Base-by-base conservation (phyloP, 92 coral and sea anemone species). In the Heteractis magnifica region DNA sequence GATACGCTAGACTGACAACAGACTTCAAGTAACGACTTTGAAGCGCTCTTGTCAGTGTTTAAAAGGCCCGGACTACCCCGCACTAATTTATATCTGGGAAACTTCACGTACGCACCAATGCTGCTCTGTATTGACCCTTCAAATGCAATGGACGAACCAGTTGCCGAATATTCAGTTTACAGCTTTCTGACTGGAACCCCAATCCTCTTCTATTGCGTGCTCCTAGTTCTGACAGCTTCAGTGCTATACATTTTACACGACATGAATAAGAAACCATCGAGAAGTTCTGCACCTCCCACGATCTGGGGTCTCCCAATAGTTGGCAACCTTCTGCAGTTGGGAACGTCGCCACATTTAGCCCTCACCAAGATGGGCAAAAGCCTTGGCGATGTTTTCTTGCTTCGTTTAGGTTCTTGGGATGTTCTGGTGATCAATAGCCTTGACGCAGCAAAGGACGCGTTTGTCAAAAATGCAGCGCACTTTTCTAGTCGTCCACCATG, bases 281-380 rank as follows among this genome's bases (percentile, higher is more conserved):
- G 23, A 4, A 21, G 53, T 9, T 18, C 59, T 10, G 76, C 84
- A 16, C 77, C 73, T 64, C 99, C 99, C 13, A 93, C 97, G 56
- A 98, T 98, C 18, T 89, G 88, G 81, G 91, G 98, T 13, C 83
- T 92, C 52, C 99, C 99, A 58, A 51, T 97, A 51, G 81, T 97
- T 73, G 99, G 99, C 19, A 94, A 86, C 88, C 94, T 96, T 51
- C 87, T 90, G 23, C 93, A 92, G 48, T 90, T 96, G 76, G 99
- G 94, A 70, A 83, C 64, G 9, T 6, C 48, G 7, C 89, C 89
- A 12, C 86, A 86, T 74, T 26, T 72, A 12, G 53, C 58, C 7
- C 53, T 86, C 20, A 82, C 89, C 12, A 77, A 76, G 72, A 56
- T 82, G 16, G 89, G 86, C 41, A 81, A 86, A 20, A 76, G 49